Conservation (phyloP, 2,113 vertebrate genomes). For the Lepus timidus region DNA sequence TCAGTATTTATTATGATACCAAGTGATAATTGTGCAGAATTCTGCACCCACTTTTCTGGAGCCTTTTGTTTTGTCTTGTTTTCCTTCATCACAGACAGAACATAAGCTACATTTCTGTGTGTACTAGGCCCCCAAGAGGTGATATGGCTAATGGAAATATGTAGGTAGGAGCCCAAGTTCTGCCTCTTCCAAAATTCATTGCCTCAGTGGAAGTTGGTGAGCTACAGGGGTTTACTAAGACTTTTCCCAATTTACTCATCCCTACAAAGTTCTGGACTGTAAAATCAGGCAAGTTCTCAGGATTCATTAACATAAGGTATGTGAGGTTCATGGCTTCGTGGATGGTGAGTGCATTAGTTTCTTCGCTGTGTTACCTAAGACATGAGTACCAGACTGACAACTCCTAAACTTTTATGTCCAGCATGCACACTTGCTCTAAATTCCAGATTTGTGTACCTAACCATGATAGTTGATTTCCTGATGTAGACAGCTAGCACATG, state of each 20-base stretch:
- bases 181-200: constrained; percentile 59
- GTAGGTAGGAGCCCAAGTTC: neutral
- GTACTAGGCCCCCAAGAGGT: constrained; percentile 5
- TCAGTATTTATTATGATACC: neutral
- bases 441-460: neutral
- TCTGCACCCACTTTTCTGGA: neutral
- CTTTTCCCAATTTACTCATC: constrained; percentile 39
- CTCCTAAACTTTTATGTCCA: neutral
- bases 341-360: neutral
- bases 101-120: neutral
- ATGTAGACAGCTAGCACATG: neutral
- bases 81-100: neutral
- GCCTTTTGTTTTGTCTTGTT: neutral
- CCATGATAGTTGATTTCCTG: neutral
- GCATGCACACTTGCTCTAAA: neutral
- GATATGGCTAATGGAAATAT: constrained; percentile 35
- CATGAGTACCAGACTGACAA: neutral
- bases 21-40: neutral
- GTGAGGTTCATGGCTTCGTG: neutral
- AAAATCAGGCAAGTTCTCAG: constrained; percentile 14
- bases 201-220: constrained; percentile 25
- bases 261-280: neutral
- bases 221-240: neutral
- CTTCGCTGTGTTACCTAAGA: neutral
- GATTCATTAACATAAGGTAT: constrained; percentile 19